Evolutionary conservation across 1,140 invertebrate species (phyloP).

Genomic region (Bombus huntii): DNA sequence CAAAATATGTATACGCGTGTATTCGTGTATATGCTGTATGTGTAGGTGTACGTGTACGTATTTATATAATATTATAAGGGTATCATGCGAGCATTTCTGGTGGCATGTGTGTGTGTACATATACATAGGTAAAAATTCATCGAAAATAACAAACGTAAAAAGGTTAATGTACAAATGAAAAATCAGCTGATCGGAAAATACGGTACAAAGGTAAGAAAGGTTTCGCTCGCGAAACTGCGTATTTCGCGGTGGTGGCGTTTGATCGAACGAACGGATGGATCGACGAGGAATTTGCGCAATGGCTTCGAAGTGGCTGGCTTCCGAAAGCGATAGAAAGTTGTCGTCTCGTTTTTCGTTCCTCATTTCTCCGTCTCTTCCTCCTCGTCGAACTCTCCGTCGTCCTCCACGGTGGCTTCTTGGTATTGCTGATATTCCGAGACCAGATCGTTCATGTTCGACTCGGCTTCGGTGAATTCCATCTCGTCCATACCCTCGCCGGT

Average conservation of each 20-base stretch:
- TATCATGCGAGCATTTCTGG: background rate
- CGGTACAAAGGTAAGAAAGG: background rate
- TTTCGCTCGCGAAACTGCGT: background rate
- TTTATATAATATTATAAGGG: background rate
- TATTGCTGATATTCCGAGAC: slow-evolving; percentile 82
- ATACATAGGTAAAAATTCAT: slow-evolving; percentile 32
- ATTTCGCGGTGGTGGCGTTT: background rate
- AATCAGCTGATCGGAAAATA: background rate
- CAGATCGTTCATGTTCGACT: slow-evolving; percentile 87
- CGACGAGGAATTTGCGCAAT: background rate
- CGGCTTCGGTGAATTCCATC: slow-evolving; percentile 89
- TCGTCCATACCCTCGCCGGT: slow-evolving; percentile 89
- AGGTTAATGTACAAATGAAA: slow-evolving; percentile 24
- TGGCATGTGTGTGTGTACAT: background rate
- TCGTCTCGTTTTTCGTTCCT: background rate
- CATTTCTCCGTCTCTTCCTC: slow-evolving; percentile 86
- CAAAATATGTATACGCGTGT: slow-evolving; percentile 36
- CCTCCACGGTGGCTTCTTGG: slow-evolving; percentile 86
- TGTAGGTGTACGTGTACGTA: background rate
- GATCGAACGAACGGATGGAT: background rate
- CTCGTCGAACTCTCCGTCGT: slow-evolving; percentile 90
- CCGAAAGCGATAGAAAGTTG: background rate
- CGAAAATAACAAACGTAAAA: slow-evolving; percentile 27
- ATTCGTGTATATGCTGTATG: background rate
- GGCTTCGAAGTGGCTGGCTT: too few species aligned